Base-by-base conservation (phyloP, 1,140 invertebrate genomes). In the Agraylea sexmaculata region DNA sequence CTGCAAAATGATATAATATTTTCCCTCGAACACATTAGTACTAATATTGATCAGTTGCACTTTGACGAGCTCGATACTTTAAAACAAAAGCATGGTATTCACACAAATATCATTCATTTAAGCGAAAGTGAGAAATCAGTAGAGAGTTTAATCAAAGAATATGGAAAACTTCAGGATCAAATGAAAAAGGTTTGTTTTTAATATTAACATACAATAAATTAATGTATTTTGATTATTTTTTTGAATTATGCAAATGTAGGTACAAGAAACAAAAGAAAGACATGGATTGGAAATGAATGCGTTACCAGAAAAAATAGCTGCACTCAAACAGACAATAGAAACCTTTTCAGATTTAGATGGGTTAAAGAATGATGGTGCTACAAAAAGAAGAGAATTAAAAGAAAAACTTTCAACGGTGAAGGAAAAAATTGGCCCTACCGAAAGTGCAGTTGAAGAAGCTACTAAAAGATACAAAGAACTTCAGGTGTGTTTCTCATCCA, bases 1-100 rank as follows among this genome's bases (percentile, higher is more conserved):
- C 25, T 66, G 15, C 64, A 68, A 42, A 63, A 60, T 40, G 65
- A 68, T 39, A 61, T 68, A 29, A 59, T 68, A n/a, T 68, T 68
- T 33, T 57, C 64, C 8, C 51, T 68, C 39, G 64, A 68, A 46
- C 65, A 68, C 37, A 64, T 58, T 40, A 68, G 65, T 43, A 61
- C 63, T 28, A 66, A 66, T 46, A 62, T 68, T 27, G 65, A 68
- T 41, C 47, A 49, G 19, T 35, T 66, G 23, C 62, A 68, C 56
- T 55, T 68, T 38, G 65, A 60, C 38, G 65, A 68, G 46, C 66
- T 68, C 12, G 65, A 68, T 51, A 55, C 51, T 15, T 53, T 68
- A 13, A 68, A 66, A 32, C 57, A 63, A 38, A 61, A 53, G 36
- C 63, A 66, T 8, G 65, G 62, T 0, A 37, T 37, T 6, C 61